These are phyloP conservation scores for Pipistrellus pipistrellus DNA, from an alignment of 2,797 vertebrate genomes.

Conservation along the genomic window DNA sequence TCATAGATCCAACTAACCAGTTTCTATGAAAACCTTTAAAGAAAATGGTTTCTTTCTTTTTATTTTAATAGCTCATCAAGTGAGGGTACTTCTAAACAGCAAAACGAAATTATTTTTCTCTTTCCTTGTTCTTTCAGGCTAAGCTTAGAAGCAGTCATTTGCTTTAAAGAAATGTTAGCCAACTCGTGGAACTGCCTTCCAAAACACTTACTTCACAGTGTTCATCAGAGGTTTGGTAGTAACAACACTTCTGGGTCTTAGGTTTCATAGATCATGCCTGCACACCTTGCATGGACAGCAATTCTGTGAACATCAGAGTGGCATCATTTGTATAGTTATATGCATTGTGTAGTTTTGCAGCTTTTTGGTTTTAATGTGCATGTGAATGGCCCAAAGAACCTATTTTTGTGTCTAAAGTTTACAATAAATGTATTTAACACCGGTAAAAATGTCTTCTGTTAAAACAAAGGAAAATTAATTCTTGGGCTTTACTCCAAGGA, in stretches of 20 bases:
- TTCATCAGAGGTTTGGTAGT: conserved; percentile 92
- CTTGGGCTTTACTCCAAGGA: conserved; percentile 17
- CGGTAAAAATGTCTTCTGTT: conserved; percentile 70
- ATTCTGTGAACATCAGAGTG: conserved; percentile 15
- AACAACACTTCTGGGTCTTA: conserved; percentile 95
- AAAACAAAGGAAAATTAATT: conserved; percentile 60
- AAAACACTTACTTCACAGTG: conserved; percentile 94
- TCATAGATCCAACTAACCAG: not conserved
- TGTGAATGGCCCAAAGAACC: conserved; percentile 91
- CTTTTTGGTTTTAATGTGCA: conserved; percentile 85
- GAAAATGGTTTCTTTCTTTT: not conserved
- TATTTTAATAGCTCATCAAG: conserved; percentile 14
- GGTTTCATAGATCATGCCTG: conserved; percentile 1
- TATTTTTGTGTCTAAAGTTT: conserved; percentile 91
- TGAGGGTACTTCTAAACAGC: conserved; percentile 63
- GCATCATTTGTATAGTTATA: conserved; percentile 72
- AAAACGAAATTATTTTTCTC: conserved; percentile 60
- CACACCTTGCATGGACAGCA: conserved; percentile 61
- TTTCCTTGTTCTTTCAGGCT: conserved; percentile 88
- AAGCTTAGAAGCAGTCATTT: conserved; percentile 93
- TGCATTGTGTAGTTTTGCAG: conserved; percentile 78
- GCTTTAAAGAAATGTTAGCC: conserved; percentile 93
- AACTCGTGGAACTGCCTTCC: conserved; percentile 95
- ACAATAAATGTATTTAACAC: conserved; percentile 89
- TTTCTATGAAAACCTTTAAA: conserved; percentile 46